Evolutionary conservation across 1,140 invertebrate genomes (phyloP), one percentile per base, ranked within the genome.

Genomic region (Magallana gigas): DNA sequence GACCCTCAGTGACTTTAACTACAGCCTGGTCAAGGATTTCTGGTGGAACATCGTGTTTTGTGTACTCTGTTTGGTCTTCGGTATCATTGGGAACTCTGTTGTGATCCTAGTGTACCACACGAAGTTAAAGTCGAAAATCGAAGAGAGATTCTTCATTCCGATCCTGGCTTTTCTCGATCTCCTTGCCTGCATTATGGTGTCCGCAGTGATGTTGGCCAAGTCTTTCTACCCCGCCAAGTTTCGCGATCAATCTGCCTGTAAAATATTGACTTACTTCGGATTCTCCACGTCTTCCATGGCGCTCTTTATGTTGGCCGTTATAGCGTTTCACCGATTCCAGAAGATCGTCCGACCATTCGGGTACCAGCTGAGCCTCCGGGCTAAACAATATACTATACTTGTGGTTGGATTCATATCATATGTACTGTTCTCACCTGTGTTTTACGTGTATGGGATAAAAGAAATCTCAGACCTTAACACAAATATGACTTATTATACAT

Each of bases 311-410:
- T 36, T 89, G 23, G 64, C 85, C 1, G 82, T 86, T 56, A 89
- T 89, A 48, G 83, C 85, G 8, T 36, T 85, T 7, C 85, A 89
- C 18, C 64, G 88, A 29, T 89, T 85, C 57, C 83, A 85, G n/a
- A 89, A 89, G 71, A 85, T 89, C 7, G 87, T 85, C 56, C 60
- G 84, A 56, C 88, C 88, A 14, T 87, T 89, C 57, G 87, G 87
- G 68, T 81, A 83, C 16, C 87, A 88, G n/a, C 83, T 88, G 84
- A 83, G 71, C 9, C 12, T 85, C 16, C 83, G 48, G 58, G 84
- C 59, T 56, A 85, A 88, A 83, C 58, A 56, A n/a, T 48, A 29
- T n/a, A 84, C 87, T 5, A 85, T 85, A n/a, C 58, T 23, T 16
- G 14, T 83, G 3, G 62, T 76, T 11, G 18, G 71, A 18, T 12